These are phyloP conservation scores for Nephrotoma appendiculata DNA, from an alignment of 2,888 invertebrate species.

Conservation along the genomic window DNA sequence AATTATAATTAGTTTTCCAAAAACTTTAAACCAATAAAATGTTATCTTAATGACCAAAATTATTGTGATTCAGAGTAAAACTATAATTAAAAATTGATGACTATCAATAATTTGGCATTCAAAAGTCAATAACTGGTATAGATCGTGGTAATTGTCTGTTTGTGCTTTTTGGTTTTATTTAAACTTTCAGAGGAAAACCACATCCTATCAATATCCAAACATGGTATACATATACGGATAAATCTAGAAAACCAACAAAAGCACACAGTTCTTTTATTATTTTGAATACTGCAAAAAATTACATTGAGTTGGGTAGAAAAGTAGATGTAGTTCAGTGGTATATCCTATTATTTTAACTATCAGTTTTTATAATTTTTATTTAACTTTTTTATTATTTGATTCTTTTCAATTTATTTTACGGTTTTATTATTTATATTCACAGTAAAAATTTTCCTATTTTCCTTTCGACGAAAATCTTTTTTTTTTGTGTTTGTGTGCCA, in stretches of 20 bases:
- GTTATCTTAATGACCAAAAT: too few species aligned
- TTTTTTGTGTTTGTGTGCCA: neutral
- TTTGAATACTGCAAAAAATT: neutral
- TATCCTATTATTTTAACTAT: neutral
- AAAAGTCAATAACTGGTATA: neutral
- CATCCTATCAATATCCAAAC: neutral
- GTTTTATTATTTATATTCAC: neutral
- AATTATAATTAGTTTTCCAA: too few species aligned
- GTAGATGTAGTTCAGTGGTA: neutral
- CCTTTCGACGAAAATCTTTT: neutral
- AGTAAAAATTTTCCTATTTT: neutral
- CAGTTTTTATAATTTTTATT: neutral
- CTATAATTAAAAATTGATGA: neutral
- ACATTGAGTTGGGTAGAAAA: neutral
- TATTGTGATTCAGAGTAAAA: too few species aligned
- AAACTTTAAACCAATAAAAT: too few species aligned
- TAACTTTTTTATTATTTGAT: neutral
- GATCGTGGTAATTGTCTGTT: neutral
- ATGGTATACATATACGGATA: neutral
- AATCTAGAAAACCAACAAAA: neutral
- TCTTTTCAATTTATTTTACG: neutral
- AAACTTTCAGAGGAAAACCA: neutral
- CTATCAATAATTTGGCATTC: neutral
- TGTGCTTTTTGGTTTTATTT: neutral
- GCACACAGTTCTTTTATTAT: neutral